Base-by-base conservation (phyloP, 2,888 invertebrate genomes). In the Cremastinae sp. region DNA sequence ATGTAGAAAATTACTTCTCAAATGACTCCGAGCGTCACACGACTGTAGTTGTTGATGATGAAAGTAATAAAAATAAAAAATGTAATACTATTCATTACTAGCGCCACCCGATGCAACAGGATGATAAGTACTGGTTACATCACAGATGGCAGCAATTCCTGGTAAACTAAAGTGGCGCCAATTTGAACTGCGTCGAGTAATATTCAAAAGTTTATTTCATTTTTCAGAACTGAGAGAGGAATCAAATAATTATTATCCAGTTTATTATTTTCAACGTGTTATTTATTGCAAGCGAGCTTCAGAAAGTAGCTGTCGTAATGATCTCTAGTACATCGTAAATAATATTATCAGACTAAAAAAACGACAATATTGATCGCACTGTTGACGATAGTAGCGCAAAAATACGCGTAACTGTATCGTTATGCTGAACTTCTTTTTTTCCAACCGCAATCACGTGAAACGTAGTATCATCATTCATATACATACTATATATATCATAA, bases 241-340 rank as follows among this genome's bases (percentile, higher is more conserved):
- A 53, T 35, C 20, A 41, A 68, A 43, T 59, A 45, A 20, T 18
- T 1, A 72, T 77, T 35, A 35, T 7, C 4, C 39, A 8, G 3
- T 49, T 5, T 47, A 14, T 80, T 82, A 83, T 86, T 88, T 87
- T 82, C 84, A 86, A 86, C 83, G 81, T 87, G 84, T 87, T 88
- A 88, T 87, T 88, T 88, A 88, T 88, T 89, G 86, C 84, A 89
- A 89, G 88, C 88, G 86, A 86, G 86, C 84, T 87, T 85, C 84
- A 87, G 83, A 86, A 88, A 87, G 86, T 87, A 87, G 86, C 87
- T 87, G 87, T 86, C 83, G 83, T 88, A 87, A 86, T 86, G 85
- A 78, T 87, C 84, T 83, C 83, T 86, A 84, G 82, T 88, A 87
- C 84, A 87, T 85, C 83, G 83, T 83, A 84, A 78, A 85, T 86